Conservation (phyloP, 2,888 invertebrate species). For the Trachelus tabidus region DNA sequence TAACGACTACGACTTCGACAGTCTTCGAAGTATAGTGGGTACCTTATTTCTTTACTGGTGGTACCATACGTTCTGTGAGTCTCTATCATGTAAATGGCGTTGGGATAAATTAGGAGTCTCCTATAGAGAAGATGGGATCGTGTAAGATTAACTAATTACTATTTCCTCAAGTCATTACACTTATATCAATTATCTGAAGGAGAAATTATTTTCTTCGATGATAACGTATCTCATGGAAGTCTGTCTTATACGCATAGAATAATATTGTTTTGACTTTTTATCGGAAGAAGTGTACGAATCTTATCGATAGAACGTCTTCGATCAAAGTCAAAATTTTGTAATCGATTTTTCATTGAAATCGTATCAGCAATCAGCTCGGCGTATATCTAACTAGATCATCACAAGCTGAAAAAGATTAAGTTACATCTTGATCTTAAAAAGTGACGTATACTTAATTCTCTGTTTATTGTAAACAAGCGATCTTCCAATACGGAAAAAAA, state of each 20-base stretch:
- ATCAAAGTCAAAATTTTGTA: not conserved
- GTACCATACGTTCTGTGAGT: not conserved
- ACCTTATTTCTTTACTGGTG: not conserved
- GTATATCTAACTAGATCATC: not conserved
- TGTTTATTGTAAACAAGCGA: not conserved
- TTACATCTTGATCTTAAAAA: not conserved
- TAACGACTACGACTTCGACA: conserved; percentile 7
- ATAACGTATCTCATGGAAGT: not conserved
- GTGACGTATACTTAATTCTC: not conserved
- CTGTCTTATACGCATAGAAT: not conserved
- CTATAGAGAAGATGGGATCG: not conserved
- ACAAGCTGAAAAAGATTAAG: not conserved
- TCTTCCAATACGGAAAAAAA: not conserved
- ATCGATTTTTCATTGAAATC: not conserved
- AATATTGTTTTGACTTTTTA: not conserved
- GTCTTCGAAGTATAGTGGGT: not conserved
- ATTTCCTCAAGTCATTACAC: not conserved
- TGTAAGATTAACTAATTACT: not conserved
- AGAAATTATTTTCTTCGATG: not conserved
- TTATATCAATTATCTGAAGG: not conserved
- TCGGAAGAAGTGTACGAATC: not conserved
- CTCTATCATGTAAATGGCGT: not conserved
- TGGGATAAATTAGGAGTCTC: not conserved
- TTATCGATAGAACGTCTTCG: not conserved
- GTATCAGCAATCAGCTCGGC: not conserved